Evolutionary conservation across 2,113 vertebrate species (phyloP).

Genomic region (Aspiorhynchus laticeps): DNA sequence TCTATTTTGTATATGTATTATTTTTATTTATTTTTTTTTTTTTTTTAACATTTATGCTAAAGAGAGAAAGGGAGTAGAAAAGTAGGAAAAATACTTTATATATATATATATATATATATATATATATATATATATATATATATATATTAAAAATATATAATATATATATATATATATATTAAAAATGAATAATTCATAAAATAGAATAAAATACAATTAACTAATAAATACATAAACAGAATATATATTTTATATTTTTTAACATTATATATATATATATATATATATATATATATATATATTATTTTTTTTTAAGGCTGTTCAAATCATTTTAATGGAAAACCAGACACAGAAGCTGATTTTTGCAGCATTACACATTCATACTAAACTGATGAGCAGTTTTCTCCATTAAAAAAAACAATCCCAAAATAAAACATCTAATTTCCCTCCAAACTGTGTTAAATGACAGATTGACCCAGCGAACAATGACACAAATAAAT

Average conservation of each 20-base stretch:
- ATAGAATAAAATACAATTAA: too few relatives aligned
- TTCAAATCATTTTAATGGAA: conserved; percentile 36
- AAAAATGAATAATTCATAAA: too few relatives aligned
- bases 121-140: too few relatives aligned
- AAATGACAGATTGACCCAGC: not conserved
- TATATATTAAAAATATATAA: not conserved
- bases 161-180: not conserved
- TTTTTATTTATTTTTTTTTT: too few relatives aligned
- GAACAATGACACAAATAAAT: conserved; percentile 13
- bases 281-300: not conserved
- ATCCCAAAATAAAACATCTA: not conserved
- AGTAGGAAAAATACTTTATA: too few relatives aligned
- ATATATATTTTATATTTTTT: too few relatives aligned
- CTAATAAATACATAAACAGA: too few relatives aligned
- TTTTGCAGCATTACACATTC: not conserved
- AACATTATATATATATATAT: not conserved
- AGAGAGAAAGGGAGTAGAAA: too few relatives aligned
- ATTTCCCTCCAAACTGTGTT: conserved; percentile 5
- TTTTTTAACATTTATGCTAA: too few relatives aligned
- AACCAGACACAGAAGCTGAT: not conserved
- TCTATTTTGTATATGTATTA: too few relatives aligned
- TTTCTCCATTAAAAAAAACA: not conserved
- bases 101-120: too few relatives aligned
- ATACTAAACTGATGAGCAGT: not conserved
- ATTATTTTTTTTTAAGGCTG: conserved; percentile 38